Conservation (phyloP, 2,797 vertebrate genomes). For the Eremophila alpestris region DNA sequence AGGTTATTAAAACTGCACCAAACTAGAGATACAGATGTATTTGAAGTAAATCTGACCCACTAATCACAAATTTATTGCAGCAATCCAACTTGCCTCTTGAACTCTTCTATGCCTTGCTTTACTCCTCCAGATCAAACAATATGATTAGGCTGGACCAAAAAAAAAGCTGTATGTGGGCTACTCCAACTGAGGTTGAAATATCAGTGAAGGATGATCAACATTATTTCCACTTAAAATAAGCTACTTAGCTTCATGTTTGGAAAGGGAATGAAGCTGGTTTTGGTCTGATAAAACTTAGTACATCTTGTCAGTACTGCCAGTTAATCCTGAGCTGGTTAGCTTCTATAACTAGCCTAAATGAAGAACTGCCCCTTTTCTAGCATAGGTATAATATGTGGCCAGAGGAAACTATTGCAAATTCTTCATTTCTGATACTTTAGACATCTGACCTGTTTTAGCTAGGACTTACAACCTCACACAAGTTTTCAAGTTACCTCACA, state of each 20-base stretch:
- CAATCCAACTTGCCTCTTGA: not conserved
- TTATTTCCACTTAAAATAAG: not conserved
- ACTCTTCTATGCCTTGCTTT: not conserved
- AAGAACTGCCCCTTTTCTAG: not conserved
- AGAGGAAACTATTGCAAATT: not conserved
- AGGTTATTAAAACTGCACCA: not conserved
- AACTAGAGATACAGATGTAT: not conserved
- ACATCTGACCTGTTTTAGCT: not conserved
- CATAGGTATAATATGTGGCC: not conserved
- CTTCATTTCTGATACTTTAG: not conserved
- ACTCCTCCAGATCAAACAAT: not conserved
- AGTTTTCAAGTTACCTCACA: not conserved
- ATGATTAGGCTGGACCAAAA: not conserved
- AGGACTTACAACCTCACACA: not conserved
- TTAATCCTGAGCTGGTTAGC: not conserved
- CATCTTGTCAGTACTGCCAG: not conserved
- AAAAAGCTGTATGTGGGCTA: not conserved
- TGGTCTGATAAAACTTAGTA: not conserved
- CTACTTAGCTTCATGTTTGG: not conserved
- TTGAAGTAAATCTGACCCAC: not conserved
- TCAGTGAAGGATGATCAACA: not conserved
- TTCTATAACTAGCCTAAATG: not conserved
- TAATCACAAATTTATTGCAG: not conserved
- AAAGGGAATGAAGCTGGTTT: not conserved
- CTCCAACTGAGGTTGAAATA: not conserved